These are phyloP conservation scores for Andinoacara biseriatus DNA, from an alignment of 2,113 vertebrate genomes.

Conservation along the genomic window DNA sequence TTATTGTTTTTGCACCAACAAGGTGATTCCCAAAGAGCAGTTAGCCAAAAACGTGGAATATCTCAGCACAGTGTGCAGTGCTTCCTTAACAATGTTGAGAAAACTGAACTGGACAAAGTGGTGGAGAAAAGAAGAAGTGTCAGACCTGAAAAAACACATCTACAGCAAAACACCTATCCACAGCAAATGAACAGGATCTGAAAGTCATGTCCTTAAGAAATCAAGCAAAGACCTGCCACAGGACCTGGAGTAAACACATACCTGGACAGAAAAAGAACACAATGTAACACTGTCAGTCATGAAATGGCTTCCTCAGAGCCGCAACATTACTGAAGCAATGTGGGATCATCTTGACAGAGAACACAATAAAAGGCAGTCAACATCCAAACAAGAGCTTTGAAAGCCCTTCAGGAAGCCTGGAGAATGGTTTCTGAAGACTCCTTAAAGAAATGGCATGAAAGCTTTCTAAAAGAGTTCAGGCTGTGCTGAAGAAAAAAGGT, in stretches of 20 bases:
- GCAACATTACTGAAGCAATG: not conserved
- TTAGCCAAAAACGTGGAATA: not conserved
- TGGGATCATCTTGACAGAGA: not conserved
- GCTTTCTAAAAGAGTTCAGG: not conserved
- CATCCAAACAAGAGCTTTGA: not conserved
- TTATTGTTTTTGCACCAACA: too few species aligned
- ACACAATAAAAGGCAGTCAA: not conserved
- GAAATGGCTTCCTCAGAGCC: not conserved
- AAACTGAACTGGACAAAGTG: not conserved
- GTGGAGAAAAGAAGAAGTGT: not conserved
- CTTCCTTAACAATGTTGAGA: not conserved
- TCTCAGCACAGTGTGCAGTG: not conserved
- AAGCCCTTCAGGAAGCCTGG: not conserved
- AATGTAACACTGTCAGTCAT: not conserved
- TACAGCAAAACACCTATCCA: not conserved
- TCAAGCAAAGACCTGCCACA: too few species aligned
- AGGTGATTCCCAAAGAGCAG: not conserved
- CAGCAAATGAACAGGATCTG: not conserved
- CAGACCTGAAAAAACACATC: too few species aligned
- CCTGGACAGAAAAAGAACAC: not conserved
- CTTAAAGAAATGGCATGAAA: not conserved
- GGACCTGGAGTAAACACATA: too few species aligned
- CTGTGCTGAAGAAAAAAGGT: not conserved
- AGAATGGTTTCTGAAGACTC: not conserved
- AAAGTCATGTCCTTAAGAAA: conserved; percentile 1